Evolutionary conservation across 2,113 vertebrate species (phyloP), one percentile per base, ranked within the genome.

Genomic region (Bujurquina vittata): DNA sequence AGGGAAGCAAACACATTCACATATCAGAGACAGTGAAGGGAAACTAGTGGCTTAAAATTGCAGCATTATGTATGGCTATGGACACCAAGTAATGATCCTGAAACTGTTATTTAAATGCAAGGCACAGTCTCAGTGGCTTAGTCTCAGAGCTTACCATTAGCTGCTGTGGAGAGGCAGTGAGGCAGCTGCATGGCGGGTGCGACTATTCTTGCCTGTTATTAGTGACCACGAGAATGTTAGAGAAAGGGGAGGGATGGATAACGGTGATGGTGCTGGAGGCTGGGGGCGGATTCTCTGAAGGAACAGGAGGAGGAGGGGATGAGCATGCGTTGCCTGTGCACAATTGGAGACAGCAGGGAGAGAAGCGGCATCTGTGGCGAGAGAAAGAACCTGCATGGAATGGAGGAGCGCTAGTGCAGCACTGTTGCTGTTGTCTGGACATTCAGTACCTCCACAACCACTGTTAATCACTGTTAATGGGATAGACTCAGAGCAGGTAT

Each of bases 331-430:
- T 86, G 90, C 84, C 61, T 85, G 80, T 80, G 80, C 90, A 86
- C 91, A 89, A 86, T 85, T 85, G 88, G 80, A 91, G 57, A 83
- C 86, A 90, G 87, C 81, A 46, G 81, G 52, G 84, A 85, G 72
- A 22, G 84, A 80, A 87, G 84, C 87, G 81, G 82, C 85, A 87
- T 92, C 91, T 85, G 86, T 85, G 49, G 87, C 52, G 29, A 83
- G 65, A 89, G 79, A 84, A 69, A 74, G 79, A 73, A 76, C 63
- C 91, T 93, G 87, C 86, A 54, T 86, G 84, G 86, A 91, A 92
- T 91, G 84, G 89, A 93, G 87, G 91, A 90, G 76, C 20, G 55
- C 26, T 90, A 74, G 58, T 93, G 79, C 79, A 65, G 79, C 78
- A 54, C 73, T 65, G 76, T 46, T 15, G 75, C 73, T 79, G 81